These are phyloP conservation scores for Fragum sueziense DNA, from an alignment of 2,888 invertebrate species.

Conservation along the genomic window DNA sequence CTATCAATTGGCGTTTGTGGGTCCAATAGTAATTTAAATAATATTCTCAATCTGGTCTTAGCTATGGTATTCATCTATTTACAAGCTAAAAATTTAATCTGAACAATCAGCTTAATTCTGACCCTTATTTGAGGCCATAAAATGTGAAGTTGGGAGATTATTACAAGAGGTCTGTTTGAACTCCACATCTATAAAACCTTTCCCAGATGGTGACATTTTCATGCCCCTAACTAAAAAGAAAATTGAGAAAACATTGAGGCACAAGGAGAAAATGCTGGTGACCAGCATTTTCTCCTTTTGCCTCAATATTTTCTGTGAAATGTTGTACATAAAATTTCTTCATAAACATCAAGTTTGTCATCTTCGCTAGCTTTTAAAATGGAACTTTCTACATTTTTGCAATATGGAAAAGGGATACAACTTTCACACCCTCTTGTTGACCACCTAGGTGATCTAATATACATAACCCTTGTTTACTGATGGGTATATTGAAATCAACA, in stretches of 20 bases:
- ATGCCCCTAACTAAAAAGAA: neutral
- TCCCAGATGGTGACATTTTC: neutral
- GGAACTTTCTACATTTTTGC: neutral
- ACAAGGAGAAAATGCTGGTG: too few species aligned
- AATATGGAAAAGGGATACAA: too few species aligned
- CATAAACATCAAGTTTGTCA: too few species aligned
- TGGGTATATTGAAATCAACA: neutral
- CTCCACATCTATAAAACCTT: neutral
- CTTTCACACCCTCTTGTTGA: neutral
- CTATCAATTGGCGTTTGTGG: neutral
- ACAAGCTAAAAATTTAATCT: neutral
- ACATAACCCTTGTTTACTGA: neutral
- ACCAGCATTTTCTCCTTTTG: too few species aligned
- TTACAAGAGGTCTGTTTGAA: conserved; percentile 10
- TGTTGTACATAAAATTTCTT: neutral
- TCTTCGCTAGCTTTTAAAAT: too few species aligned
- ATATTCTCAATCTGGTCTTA: neutral
- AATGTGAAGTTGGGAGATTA: neutral
- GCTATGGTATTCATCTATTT: neutral
- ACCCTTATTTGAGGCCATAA: neutral
- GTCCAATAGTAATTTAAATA: neutral
- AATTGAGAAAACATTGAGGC: neutral
- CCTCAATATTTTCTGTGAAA: too few species aligned
- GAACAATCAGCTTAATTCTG: neutral
- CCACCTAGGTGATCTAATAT: neutral